These are phyloP conservation scores for Pipistrellus pygmaeus DNA, from an alignment of 2,797 vertebrate species.

Conservation along the genomic window DNA sequence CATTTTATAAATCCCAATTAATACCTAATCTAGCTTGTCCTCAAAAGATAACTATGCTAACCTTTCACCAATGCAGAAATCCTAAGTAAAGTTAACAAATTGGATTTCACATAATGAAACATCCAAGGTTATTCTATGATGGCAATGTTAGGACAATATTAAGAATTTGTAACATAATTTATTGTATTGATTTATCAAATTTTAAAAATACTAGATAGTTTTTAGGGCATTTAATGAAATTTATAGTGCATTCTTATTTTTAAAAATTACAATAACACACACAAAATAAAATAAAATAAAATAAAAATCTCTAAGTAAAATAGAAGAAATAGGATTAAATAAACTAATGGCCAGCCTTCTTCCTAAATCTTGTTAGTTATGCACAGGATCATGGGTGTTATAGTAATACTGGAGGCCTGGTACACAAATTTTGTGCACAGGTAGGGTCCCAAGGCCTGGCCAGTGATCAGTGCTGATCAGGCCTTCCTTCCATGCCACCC, in stretches of 20 bases:
- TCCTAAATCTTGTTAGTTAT: neutral
- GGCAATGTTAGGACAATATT: neutral
- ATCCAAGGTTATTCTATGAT: neutral
- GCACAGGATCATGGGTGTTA: neutral
- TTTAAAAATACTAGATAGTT: neutral
- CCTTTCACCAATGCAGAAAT: slow-evolving; percentile 5
- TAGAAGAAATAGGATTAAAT: neutral
- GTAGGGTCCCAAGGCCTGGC: too few species aligned
- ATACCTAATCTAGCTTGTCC: neutral
- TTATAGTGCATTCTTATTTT: neutral
- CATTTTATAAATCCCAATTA: slow-evolving; percentile 29
- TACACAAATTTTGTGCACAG: too few species aligned
- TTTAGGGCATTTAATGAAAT: neutral
- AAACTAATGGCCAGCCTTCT: neutral
- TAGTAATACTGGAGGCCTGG: neutral
- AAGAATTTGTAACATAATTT: neutral
- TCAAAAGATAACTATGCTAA: neutral
- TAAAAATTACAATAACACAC: neutral
- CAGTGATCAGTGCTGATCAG: too few species aligned
- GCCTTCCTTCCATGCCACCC: too few species aligned
- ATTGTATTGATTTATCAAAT: neutral
- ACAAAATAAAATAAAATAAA: neutral
- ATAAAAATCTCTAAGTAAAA: neutral
- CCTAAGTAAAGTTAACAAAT: neutral
- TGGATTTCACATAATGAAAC: neutral